These are phyloP conservation scores for Myotis findleyi DNA, from an alignment of 2,797 vertebrate species.

Conservation along the genomic window DNA sequence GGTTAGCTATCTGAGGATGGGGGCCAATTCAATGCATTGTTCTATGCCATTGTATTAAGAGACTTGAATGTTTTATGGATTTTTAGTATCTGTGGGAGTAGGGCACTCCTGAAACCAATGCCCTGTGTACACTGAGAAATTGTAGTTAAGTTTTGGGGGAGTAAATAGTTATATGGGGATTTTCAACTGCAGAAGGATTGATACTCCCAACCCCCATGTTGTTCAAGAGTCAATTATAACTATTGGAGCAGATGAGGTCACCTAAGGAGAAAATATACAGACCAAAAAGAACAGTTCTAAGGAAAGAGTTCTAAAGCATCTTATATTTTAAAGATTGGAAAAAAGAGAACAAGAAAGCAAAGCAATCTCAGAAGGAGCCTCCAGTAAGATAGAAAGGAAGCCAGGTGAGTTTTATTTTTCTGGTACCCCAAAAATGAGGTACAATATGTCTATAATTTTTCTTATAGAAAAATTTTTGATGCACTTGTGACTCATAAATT, in stretches of 20 bases:
- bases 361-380: not conserved
- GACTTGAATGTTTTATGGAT: not conserved
- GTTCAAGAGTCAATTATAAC: not conserved
- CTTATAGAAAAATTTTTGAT: no score
- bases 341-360: not conserved
- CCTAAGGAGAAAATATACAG: accelerated
- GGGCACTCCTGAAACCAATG: not conserved
- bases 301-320: not conserved
- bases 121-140: not conserved
- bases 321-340: not conserved
- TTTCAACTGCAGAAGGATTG: not conserved
- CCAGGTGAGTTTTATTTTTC: not conserved
- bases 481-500: not conserved
- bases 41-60: not conserved
- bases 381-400: not conserved
- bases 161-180: not conserved
- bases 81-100: not conserved
- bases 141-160: not conserved
- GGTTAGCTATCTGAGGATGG: not conserved
- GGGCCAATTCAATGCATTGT: not conserved
- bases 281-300: not conserved
- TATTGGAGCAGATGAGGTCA: not conserved
- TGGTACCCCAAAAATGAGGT: not conserved
- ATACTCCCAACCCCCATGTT: not conserved
- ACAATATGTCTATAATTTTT: not conserved